Percentiles rank a stretch among this genome's conserved stretches.
Conservation (phyloP, 1,140 invertebrate genomes). For the Trialeurodes vaporariorum region DNA sequence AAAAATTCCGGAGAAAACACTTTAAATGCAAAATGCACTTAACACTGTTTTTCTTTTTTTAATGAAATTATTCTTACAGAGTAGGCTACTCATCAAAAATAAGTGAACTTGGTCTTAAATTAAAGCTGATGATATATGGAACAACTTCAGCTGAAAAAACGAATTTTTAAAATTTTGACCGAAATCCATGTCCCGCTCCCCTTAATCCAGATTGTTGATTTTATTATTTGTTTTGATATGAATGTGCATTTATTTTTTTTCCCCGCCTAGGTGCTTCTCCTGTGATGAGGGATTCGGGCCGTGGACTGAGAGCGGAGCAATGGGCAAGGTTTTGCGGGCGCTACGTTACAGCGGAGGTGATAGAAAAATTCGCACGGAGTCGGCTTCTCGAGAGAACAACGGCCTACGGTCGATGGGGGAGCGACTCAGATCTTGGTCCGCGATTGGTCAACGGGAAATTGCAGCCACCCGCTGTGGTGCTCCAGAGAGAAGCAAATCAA, state of each 20-base stretch:
- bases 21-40: too few relatives aligned
- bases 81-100: too few relatives aligned
- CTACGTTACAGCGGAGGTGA: conserved; percentile 58
- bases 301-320: conserved; percentile 58
- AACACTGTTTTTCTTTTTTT: too few relatives aligned
- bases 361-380: conserved; percentile 52
- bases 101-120: too few relatives aligned
- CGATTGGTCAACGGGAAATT: conserved; percentile 21
- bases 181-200: too few relatives aligned
- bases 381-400: conserved; percentile 42
- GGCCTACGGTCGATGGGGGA: conserved; percentile 44
- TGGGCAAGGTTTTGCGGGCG: conserved; percentile 68
- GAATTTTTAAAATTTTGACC: too few relatives aligned
- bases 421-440: conserved; percentile 39
- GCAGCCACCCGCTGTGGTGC: conserved; percentile 19
- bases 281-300: conserved; percentile 52
- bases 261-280: conserved; percentile 64
- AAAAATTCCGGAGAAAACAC: too few relatives aligned
- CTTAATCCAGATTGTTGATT: too few relatives aligned
- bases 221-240: neutral
- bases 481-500: conserved; percentile 18
- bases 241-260: conserved; percentile 10
- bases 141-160: too few relatives aligned
- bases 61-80: too few relatives aligned
- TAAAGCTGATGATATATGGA: too few relatives aligned